Evolutionary conservation across 2,888 invertebrate genomes (phyloP).

Genomic region (Netelia melanura): DNA sequence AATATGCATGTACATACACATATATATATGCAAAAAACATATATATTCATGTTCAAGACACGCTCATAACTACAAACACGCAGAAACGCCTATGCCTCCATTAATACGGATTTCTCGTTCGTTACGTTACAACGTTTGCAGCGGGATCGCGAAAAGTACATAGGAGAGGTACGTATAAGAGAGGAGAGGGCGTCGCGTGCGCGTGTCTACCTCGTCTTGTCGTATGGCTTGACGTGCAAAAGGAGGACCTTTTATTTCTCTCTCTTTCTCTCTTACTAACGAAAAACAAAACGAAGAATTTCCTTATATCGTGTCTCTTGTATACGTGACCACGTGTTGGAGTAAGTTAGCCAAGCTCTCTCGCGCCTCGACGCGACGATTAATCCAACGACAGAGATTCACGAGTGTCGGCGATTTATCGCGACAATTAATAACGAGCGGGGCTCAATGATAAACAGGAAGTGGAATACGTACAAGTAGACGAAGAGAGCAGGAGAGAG

Average conservation of each 20-base stretch:
- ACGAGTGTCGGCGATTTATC: constrained; percentile 74
- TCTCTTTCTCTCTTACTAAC: constrained; percentile 18
- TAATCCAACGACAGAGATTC: constrained; percentile 71
- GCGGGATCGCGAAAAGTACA: constrained; percentile 22
- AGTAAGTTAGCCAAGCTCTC: constrained; percentile 18
- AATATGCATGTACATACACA: background rate
- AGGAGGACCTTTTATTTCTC: constrained; percentile 16
- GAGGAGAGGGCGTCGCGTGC: constrained; percentile 66
- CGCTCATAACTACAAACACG: constrained; percentile 52
- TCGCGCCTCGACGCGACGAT: constrained; percentile 61
- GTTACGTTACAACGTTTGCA: constrained; percentile 50
- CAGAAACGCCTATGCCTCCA: constrained; percentile 47
- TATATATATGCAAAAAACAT: background rate
- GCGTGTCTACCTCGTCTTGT: constrained; percentile 64
- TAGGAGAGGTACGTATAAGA: background rate
- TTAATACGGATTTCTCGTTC: constrained; percentile 69
- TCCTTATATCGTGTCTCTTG: constrained; percentile 48
- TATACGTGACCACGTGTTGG: background rate
- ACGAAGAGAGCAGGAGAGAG: background rate
- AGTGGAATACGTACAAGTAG: constrained; percentile 55
- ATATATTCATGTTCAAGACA: constrained; percentile 1
- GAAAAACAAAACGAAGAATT: constrained; percentile 37
- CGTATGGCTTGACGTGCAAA: constrained; percentile 38
- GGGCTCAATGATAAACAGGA: constrained; percentile 76
- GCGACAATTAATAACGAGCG: constrained; percentile 77